Conservation (phyloP, 2,888 invertebrate species). For the Andricus curvator region DNA sequence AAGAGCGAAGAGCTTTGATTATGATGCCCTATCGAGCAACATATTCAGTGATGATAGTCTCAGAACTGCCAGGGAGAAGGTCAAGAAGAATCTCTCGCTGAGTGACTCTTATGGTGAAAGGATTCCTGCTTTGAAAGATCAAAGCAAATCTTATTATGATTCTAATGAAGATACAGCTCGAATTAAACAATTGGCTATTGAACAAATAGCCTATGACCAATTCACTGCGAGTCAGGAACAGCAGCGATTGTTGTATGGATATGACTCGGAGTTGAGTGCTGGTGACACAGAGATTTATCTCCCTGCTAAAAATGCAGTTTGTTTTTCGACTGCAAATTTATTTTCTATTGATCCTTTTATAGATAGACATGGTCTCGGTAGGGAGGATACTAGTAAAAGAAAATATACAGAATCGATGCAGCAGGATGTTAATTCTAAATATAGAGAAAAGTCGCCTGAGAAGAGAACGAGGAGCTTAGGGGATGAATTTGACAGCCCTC, state of each 20-base stretch:
- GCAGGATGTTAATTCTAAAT: constrained; percentile 58
- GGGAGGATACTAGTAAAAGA: constrained; percentile 62
- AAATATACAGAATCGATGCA: constrained; percentile 65
- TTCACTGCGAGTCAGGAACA: constrained; percentile 53
- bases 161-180: constrained; percentile 68
- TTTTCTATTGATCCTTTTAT: constrained; percentile 14
- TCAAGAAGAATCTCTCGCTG: constrained; percentile 73
- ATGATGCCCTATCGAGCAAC: constrained; percentile 72
- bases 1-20: constrained; percentile 74
- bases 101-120: constrained; percentile 75
- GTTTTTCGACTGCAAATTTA: not conserved
- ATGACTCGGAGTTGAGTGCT: constrained; percentile 80
- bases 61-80: constrained; percentile 73
- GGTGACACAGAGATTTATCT: constrained; percentile 80
- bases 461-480: constrained; percentile 61
- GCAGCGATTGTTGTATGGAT: constrained; percentile 79
- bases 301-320: constrained; percentile 64
- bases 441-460: constrained; percentile 56
- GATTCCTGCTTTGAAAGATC: constrained; percentile 73
- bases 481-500: constrained; percentile 57
- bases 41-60: constrained; percentile 77
- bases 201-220: constrained; percentile 56
- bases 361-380: constrained; percentile 42
- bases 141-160: constrained; percentile 75
- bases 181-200: constrained; percentile 49